These are phyloP conservation scores for Psilopogon haemacephalus DNA, from an alignment of 2,113 vertebrate genomes.

Conservation along the genomic window DNA sequence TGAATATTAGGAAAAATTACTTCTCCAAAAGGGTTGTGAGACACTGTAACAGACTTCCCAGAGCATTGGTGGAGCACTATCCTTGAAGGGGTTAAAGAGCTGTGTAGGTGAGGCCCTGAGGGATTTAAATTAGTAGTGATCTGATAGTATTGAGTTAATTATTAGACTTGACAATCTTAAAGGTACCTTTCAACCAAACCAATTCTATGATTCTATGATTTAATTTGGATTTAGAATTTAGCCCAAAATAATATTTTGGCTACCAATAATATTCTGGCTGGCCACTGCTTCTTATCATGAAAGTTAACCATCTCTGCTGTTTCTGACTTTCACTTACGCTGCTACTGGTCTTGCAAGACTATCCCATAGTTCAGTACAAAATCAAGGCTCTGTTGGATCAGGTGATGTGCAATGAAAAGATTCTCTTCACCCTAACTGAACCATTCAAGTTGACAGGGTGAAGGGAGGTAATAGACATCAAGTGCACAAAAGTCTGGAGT, in stretches of 20 bases:
- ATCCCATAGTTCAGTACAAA: background rate
- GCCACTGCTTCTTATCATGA: background rate
- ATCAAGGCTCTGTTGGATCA: background rate
- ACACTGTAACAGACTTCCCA: no score
- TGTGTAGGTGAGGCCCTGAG: no score
- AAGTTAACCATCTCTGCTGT: background rate
- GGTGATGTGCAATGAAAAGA: background rate
- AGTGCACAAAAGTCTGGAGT: no score
- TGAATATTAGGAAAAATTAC: no score
- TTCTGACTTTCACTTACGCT: background rate
- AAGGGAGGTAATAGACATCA: background rate
- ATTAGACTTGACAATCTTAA: no score
- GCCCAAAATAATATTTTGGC: background rate
- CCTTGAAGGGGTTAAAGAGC: no score
- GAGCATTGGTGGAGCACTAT: no score
- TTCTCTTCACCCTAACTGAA: background rate
- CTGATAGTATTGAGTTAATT: no score
- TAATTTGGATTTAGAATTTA: background rate
- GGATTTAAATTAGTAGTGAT: no score
- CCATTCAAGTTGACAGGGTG: rapidly evolving
- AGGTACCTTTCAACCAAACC: no score
- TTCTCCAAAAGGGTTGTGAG: no score
- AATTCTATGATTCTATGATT: no score
- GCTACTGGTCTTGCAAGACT: background rate
- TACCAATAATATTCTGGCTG: background rate